These are phyloP conservation scores for Oncorhynchus tshawytscha DNA, from an alignment of 2,113 vertebrate species.

Conservation along the genomic window DNA sequence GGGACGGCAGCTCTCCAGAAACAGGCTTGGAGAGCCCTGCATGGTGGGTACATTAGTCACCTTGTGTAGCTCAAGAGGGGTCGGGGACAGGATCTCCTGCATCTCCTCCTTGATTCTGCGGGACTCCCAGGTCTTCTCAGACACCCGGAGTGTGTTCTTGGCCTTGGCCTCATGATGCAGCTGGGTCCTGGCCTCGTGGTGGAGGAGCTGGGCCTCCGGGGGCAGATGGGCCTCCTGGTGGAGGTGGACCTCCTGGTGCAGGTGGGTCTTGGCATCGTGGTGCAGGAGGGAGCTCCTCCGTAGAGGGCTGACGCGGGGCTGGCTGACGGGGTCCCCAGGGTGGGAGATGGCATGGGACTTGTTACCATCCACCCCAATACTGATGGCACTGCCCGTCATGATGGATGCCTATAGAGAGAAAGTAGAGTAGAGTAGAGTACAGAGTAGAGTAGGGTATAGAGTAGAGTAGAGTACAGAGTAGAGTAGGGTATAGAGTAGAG, in stretches of 20 bases:
- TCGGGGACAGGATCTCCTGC: constrained; percentile 85
- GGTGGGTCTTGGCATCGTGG: constrained; percentile 37
- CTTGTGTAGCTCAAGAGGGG: constrained; percentile 90
- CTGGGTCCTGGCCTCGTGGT: constrained; percentile 44
- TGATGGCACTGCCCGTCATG: constrained; percentile 90
- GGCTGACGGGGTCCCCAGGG: constrained; percentile 48
- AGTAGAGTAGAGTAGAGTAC: too few species aligned
- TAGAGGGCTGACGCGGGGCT: constrained; percentile 72
- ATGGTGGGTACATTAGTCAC: constrained; percentile 55
- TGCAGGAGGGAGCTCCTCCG: constrained; percentile 71
- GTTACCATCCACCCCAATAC: constrained; percentile 80
- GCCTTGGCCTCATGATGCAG: constrained; percentile 48
- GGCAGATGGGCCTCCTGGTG: constrained; percentile 26
- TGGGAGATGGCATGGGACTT: constrained; percentile 73
- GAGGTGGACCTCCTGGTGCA: constrained; percentile 50
- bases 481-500: too few species aligned
- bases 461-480: too few species aligned
- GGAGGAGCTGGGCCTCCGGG: constrained; percentile 46
- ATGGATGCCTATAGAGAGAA: constrained; percentile 82
- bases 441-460: too few species aligned
- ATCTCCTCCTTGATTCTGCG: constrained; percentile 84
- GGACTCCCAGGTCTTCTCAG: constrained; percentile 82
- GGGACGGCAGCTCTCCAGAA: too few species aligned
- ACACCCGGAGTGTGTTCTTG: constrained; percentile 70
- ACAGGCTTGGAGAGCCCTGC: too few species aligned